These are phyloP conservation scores for Gallinago undulata DNA, from an alignment of 2,113 vertebrate species.

Conservation along the genomic window DNA sequence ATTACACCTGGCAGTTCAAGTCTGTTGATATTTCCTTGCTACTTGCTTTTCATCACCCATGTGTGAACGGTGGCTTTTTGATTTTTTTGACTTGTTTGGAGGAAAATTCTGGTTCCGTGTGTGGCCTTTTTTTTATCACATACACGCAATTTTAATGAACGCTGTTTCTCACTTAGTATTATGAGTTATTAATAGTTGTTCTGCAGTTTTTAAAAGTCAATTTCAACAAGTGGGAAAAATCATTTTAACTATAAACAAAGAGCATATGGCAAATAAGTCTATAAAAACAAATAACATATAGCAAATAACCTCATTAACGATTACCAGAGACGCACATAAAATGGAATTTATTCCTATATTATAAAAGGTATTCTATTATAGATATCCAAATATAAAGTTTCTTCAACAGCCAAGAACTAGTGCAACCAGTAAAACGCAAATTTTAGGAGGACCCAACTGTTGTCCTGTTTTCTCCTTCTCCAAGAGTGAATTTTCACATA, in stretches of 20 bases:
- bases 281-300: neutral
- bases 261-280: neutral
- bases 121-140: neutral
- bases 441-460: neutral
- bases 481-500: neutral
- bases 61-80: neutral
- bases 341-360: neutral
- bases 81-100: neutral
- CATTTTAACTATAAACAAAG: neutral
- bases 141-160: neutral
- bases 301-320: neutral
- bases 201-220: neutral
- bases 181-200: neutral
- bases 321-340: neutral
- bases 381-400: neutral
- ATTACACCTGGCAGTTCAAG: neutral
- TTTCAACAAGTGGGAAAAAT: neutral
- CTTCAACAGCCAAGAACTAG: neutral
- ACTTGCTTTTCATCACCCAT: neutral
- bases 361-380: neutral
- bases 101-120: neutral
- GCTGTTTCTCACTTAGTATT: neutral
- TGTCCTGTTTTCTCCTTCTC: neutral
- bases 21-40: neutral
- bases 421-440: neutral